Evolutionary conservation across 2,113 vertebrate species (phyloP), one percentile per base, ranked within the genome.

Genomic region (Thryonomys swinderianus): DNA sequence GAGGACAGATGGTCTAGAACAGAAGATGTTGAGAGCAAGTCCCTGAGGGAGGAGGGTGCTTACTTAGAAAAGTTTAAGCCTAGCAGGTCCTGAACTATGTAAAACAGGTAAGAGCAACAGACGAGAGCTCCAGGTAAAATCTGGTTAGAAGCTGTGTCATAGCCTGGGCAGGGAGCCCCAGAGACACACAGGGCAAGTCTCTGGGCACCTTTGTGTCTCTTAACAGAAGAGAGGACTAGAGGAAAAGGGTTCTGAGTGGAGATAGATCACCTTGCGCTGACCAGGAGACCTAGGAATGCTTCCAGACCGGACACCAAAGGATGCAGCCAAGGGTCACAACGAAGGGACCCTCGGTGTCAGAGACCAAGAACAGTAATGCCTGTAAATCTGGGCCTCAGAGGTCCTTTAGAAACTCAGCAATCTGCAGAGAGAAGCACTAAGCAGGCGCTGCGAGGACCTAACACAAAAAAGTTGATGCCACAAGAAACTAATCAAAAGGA

Each of bases 341-440:
- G 42, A 32, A 59, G 30, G 30, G 48, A 40, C 32, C 45, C n/a
- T 88, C 57, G 34, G 20, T 23, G 23, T 73, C 82, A 85, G 30
- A 86, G 57, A 94, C 40, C 42, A 90, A 37, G 48, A 81, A 64
- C 64, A 85, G 34, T 14, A 62, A 12, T 40, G 14, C 30, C 85
- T 48, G 2, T 23, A 85, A 80, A 62, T 64, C 62, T 34, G 51
- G 23, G 30, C 51, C 16, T 57, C 45, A 40, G 59, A 57, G 30
- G 21, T n/a, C 80, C 64, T 94, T 81, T 74, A 89, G 85, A 87
- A 88, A n/a, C 8, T 21, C 53, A 69, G 71, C 20, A 86, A 78
- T 78, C 76, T 45, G 79, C n/a, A 57, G 11, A 79, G 66, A 57
- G 78, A 79, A 96, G 48, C 10, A 20, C 62, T 11, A 37, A 25